Evolutionary conservation across 2,113 vertebrate species (phyloP).

Genomic region (Odontophorus gujanensis): DNA sequence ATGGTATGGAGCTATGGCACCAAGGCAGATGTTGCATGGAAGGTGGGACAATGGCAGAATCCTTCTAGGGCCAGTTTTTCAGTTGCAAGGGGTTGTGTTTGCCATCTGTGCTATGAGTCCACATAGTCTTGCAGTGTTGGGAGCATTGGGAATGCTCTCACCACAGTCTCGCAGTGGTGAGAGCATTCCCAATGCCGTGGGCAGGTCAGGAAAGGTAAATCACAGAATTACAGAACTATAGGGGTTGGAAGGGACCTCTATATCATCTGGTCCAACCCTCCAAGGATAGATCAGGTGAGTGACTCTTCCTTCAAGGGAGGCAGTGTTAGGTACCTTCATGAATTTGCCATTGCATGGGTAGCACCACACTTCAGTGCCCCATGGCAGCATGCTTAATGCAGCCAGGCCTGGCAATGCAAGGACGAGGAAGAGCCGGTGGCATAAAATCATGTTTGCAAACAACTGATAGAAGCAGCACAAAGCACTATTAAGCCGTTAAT

Average conservation of each 20-base stretch:
- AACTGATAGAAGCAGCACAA: background rate
- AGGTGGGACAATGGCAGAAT: background rate
- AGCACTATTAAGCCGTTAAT: background rate
- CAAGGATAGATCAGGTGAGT: background rate
- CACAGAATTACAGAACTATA: too few species aligned
- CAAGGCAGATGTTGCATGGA: background rate
- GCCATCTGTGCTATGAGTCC: background rate
- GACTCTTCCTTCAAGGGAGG: background rate
- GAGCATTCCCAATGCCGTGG: accelerated
- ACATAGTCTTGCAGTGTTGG: background rate
- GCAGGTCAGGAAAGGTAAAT: background rate
- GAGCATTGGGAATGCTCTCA: too few species aligned
- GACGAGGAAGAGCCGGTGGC: background rate
- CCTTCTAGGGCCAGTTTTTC: background rate
- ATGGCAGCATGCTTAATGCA: accelerated
- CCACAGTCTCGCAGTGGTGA: background rate
- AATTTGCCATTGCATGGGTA: background rate
- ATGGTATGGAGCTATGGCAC: background rate
- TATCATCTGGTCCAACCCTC: too few species aligned
- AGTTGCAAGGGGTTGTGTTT: background rate
- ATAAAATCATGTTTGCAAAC: background rate
- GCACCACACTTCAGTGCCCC: background rate
- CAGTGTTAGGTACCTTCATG: background rate
- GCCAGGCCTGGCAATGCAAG: background rate
- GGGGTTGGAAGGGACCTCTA: too few species aligned